These are phyloP conservation scores for Plectrocnemia conspersa DNA, from an alignment of 1,140 invertebrate genomes.

Conservation along the genomic window DNA sequence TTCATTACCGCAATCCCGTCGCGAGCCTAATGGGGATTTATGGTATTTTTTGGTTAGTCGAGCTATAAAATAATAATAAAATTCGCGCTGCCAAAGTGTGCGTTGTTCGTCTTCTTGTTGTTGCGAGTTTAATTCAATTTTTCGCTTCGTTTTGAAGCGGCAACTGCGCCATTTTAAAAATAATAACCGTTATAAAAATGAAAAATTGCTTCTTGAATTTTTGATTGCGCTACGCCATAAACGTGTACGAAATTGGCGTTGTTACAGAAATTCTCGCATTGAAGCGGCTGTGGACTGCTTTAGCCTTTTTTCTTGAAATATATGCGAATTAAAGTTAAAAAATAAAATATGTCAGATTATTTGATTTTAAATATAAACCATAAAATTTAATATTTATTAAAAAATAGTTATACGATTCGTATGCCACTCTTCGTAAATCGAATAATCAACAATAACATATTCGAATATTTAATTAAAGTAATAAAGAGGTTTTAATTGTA, in stretches of 20 bases:
- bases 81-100: neutral
- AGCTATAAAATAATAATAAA: neutral
- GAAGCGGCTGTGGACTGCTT: neutral
- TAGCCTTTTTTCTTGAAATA: too few species aligned
- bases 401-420: too few species aligned
- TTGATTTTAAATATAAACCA: too few species aligned
- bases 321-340: too few species aligned
- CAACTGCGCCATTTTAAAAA: constrained; percentile 18
- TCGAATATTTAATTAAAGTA: too few species aligned
- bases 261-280: neutral
- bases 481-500: too few species aligned
- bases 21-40: constrained; percentile 24
- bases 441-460: too few species aligned
- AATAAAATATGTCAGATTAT: too few species aligned
- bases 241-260: too few species aligned
- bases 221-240: too few species aligned
- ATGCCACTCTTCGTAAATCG: too few species aligned
- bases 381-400: too few species aligned
- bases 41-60: constrained; percentile 1
- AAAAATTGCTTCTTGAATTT: constrained; percentile 24
- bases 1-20: constrained; percentile 25
- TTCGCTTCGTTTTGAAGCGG: constrained; percentile 6
- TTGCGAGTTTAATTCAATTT: constrained; percentile 29
- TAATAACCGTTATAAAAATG: constrained; percentile 30
- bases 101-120: neutral